Base-by-base conservation (phyloP, 2,888 invertebrate genomes). In the Sinodicranocentrus sp. region DNA sequence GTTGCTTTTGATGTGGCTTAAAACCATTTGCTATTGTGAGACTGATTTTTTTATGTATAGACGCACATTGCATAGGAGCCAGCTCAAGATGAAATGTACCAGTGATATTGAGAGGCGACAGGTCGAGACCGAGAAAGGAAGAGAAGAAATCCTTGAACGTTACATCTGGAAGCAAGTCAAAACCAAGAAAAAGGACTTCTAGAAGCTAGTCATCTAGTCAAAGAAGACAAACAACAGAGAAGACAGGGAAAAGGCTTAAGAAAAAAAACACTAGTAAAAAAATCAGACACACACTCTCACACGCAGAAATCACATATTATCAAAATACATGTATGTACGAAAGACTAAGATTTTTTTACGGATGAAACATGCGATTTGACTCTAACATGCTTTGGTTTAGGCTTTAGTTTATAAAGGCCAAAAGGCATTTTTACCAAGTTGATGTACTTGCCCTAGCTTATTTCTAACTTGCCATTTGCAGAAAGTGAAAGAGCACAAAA, bases 391-490 rank as follows among this genome's bases (percentile, higher is more conserved):
- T 5, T 70, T 23, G 57, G 10, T 57, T 57, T 57, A 17, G 26
- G 52, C 67, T 67, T 67, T 23, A 67, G 21, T 39, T 67, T 13
- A 43, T 25, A 26, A 70, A 70, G 52, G 68, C 68, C 68, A 70
- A 70, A 48, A 44, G 67, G 44, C 43, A 44, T 67, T 67, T 67
- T 44, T 67, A 25, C n/a, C n/a, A n/a, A 44, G 44, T 28, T 68
- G 17, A 21, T 54, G 54, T 39, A 17, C 33, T 57, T 57, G 33
- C 33, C 13, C 26, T n/a, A 10, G 59, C 72, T 59, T 72, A 72
- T 59, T 72, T 72, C 43, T 59, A 25, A 26, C 43, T 59, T 71
- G 72, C 72, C 72, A 72, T 59, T 72, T 72, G 59, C 72, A 72
- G 72, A 61, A 72, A 54, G 33, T 28, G 21, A 54, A 13, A 33